Conservation (phyloP, 2,113 vertebrate species). For the Pipa parva region DNA sequence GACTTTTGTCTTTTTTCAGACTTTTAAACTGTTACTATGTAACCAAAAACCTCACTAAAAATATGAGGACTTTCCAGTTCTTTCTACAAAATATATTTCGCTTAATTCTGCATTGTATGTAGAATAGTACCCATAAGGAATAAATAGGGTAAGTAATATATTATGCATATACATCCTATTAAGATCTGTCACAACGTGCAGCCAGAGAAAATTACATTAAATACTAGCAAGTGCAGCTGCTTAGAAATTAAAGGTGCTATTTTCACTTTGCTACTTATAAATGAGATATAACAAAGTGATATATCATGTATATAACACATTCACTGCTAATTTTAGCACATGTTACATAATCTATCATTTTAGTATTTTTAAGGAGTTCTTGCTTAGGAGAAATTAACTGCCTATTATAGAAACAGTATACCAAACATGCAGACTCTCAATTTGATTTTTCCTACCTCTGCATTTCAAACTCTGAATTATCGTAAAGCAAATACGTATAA, state of each 20-base stretch:
- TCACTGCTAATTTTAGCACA: slow-evolving; percentile 22
- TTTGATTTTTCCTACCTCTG: too few species aligned
- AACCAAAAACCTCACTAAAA: too few species aligned
- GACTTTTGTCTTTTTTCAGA: too few species aligned
- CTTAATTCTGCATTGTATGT: not conserved
- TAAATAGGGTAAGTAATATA: not conserved
- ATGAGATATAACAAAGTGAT: slow-evolving; percentile 4
- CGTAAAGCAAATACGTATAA: too few species aligned
- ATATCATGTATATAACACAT: slow-evolving; percentile 1
- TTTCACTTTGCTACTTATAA: slow-evolving; percentile 5
- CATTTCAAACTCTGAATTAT: too few species aligned
- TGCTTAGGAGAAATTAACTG: not conserved
- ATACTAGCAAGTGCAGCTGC: slow-evolving; percentile 9
- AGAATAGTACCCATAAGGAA: too few species aligned
- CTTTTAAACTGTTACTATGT: too few species aligned
- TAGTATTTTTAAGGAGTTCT: slow-evolving; percentile 17
- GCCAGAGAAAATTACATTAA: not conserved
- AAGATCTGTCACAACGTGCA: not conserved
- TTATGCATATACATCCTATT: not conserved
- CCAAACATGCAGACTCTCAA: too few species aligned
- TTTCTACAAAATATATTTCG: too few species aligned
- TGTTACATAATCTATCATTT: not conserved
- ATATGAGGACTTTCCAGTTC: too few species aligned
- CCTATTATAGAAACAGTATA: not conserved
- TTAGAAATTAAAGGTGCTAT: slow-evolving; percentile 25